A percentile compares a stretch with the other conserved stretches of the same genome.
phyloP scores from a whole-genome alignment of 1,140 invertebrate species.

The Wiebesia pumilae region DNA sequence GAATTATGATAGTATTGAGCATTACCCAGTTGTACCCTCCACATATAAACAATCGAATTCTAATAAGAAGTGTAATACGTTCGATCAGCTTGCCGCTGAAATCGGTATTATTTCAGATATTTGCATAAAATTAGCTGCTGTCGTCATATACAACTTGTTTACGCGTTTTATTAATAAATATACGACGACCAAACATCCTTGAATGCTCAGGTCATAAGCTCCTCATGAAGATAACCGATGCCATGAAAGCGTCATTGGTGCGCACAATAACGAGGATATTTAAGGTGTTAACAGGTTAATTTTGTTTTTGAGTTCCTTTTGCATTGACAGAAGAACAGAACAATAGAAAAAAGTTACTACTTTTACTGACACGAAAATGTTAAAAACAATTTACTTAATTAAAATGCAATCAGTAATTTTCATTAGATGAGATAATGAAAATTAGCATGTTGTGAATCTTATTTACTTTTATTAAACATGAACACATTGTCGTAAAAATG shows the following conservation, averaged over 20 bases:
- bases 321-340: too few species aligned
- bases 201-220: conserved; percentile 22
- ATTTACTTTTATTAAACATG: too few species aligned
- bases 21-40: background rate
- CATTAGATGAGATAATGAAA: too few species aligned
- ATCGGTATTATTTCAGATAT: background rate
- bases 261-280: background rate
- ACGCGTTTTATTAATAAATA: conserved; percentile 39
- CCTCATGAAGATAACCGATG: background rate
- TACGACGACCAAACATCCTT: conserved; percentile 50
- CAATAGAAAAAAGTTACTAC: too few species aligned
- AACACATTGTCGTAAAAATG: too few species aligned
- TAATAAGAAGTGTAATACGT: background rate
- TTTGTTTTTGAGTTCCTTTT: too few species aligned
- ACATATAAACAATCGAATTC: background rate
- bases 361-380: too few species aligned
- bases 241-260: background rate
- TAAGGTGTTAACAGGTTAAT: background rate
- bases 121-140: background rate
- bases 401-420: too few species aligned
- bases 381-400: too few species aligned
- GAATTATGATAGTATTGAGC: too few species aligned
- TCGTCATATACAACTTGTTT: conserved; percentile 39
- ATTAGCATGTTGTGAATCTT: too few species aligned
- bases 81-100: background rate